Base-by-base conservation (phyloP, 2,113 vertebrate genomes). In the Argyrosomus japonicus region DNA sequence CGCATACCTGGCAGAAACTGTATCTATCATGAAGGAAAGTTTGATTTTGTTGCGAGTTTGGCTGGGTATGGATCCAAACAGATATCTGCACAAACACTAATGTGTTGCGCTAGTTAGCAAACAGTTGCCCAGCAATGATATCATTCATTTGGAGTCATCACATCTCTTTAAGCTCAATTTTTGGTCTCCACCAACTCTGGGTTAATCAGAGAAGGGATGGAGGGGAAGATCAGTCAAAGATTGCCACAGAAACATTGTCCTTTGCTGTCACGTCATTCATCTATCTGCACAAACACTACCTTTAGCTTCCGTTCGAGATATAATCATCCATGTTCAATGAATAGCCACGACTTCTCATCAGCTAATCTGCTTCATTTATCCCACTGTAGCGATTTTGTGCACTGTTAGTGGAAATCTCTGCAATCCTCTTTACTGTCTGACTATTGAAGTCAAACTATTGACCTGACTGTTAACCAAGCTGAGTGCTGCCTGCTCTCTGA, bases 401-500 rank as follows among this genome's bases (percentile, higher is more conserved):
- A 54, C 23, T 11, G 29, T 79, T 17, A 32, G 25, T 4, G 18
- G 68, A 69, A 79, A 19, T 10, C 67, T 48, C 56, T 25, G 27
- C 73, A 76, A 25, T 84, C 70, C 60, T 60, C 69, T 74, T 82
- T 61, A 83, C 63, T 29, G 23, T 47, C 6, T 36, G 32, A 36
- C 32, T 36, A 36, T 70, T 75, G 64, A 75, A 17, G 29, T 75
- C 15, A 57, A 13, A 65, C 23, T 79, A 84, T 67, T 90, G 83
- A 90, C 58, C 56, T 47, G 85, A 47, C 62, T 13, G 60, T 75
- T 87, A 81, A 83, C 70, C 3, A 57, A 75, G 32, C 63, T 70
- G 63, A 87, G 77, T 77, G 70, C 83, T 65, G 65, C 75, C 64
- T 9, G 36, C 53, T 70, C 21, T 32, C 51, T 57, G 63, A 53